Evolutionary conservation across 2,888 invertebrate species (phyloP).

Genomic region (Tachina lurida): DNA sequence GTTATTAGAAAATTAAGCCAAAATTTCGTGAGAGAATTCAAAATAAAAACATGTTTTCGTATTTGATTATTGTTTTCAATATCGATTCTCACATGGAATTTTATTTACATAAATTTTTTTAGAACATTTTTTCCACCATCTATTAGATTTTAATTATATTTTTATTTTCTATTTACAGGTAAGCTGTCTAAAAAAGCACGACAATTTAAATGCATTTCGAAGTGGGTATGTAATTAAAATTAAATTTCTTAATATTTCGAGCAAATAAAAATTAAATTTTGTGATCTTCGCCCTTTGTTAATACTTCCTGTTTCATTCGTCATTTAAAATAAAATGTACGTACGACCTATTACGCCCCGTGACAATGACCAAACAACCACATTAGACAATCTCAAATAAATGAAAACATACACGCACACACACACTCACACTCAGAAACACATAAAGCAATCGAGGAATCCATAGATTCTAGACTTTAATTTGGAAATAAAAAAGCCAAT

Average conservation of each 20-base stretch:
- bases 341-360: slow-evolving; percentile 22
- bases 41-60: too few relatives aligned
- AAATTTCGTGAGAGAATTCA: too few relatives aligned
- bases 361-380: slow-evolving; percentile 51
- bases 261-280: neutral
- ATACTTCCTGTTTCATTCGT: slow-evolving; percentile 21
- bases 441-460: neutral
- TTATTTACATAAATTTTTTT: too few relatives aligned
- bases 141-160: slow-evolving; percentile 5
- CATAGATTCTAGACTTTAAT: slow-evolving; percentile 10
- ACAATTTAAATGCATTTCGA: neutral
- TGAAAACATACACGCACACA: neutral
- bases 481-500: slow-evolving; percentile 22
- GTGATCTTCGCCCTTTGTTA: neutral
- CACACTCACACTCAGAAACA: neutral
- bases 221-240: slow-evolving; percentile 19
- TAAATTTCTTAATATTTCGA: neutral
- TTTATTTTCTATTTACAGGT: slow-evolving; percentile 39
- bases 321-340: slow-evolving; percentile 7
- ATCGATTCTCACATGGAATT: too few relatives aligned
- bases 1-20: too few relatives aligned
- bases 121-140: too few relatives aligned
- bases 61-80: too few relatives aligned
- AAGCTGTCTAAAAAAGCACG: neutral
- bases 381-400: neutral